Evolutionary conservation across 2,797 vertebrate species (phyloP).

Genomic region (Protonibea diacanthus): DNA sequence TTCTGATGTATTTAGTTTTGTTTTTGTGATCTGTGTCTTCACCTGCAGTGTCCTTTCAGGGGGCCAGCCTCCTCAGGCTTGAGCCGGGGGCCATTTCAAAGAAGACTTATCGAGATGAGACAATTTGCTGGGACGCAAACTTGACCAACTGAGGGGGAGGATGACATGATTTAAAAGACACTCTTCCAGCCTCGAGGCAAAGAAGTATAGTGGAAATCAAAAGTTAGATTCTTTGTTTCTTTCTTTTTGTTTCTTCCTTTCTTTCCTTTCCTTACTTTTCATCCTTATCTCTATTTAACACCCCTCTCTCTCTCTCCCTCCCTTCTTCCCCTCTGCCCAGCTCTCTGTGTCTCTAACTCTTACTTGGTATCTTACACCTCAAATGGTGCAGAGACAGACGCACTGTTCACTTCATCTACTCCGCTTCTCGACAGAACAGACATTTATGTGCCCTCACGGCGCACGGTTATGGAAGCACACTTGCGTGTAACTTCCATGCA

Average conservation of each 20-base stretch:
- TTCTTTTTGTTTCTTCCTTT: not conserved
- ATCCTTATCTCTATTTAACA: conserved; percentile 56
- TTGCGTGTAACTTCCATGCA: conserved; percentile 33
- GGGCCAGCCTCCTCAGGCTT: not conserved
- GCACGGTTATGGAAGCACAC: conserved; percentile 39
- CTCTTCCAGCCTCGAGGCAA: not conserved
- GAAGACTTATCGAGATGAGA: conserved; percentile 25
- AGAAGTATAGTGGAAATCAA: conserved; percentile 13
- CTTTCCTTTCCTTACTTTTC: conserved; percentile 21
- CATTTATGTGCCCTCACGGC: conserved; percentile 53
- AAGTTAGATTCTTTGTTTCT: conserved; percentile 13
- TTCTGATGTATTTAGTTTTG: conserved; percentile 11
- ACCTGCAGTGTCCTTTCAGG: not conserved
- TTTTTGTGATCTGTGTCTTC: not conserved
- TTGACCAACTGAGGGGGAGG: conserved; percentile 13
- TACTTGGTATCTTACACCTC: conserved; percentile 66
- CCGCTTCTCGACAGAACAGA: conserved; percentile 43
- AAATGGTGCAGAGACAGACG: conserved; percentile 73
- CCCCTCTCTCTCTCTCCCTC: conserved; percentile 17
- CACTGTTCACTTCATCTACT: conserved; percentile 67
- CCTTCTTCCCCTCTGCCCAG: conserved; percentile 20
- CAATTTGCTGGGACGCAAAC: not conserved
- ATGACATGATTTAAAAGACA: conserved; percentile 22
- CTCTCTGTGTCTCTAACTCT: conserved; percentile 51
- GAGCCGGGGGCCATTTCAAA: conserved; percentile 6